phyloP scores from a whole-genome alignment of 2,113 vertebrate genomes.

The Polypterus senegalus region DNA sequence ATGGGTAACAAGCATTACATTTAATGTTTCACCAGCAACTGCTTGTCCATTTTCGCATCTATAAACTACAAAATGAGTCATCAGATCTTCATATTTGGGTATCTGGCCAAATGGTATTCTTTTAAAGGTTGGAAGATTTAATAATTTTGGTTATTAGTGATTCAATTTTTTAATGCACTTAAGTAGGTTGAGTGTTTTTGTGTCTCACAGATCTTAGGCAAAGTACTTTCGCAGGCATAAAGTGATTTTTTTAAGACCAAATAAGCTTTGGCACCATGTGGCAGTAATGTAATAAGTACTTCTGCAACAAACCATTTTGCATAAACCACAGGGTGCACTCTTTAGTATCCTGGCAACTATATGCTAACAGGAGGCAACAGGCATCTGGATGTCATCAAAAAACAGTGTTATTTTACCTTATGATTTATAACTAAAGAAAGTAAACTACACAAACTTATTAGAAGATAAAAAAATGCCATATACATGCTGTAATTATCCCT shows the following conservation, averaged over 20 bases:
- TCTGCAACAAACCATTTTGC: constrained; percentile 17
- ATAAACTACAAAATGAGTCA: no score
- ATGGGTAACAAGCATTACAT: no score
- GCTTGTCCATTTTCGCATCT: no score
- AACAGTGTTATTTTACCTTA: background rate
- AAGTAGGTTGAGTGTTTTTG: constrained; percentile 6
- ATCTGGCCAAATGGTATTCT: constrained; percentile 2
- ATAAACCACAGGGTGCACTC: constrained; percentile 17
- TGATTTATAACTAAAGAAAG: no score
- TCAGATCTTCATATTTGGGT: no score
- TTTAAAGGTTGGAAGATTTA: constrained; percentile 17
- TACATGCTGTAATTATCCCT: no score
- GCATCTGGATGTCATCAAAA: constrained; percentile 41
- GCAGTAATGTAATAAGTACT: constrained; percentile 34
- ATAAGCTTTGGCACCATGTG: constrained; percentile 19
- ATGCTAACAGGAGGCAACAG: constrained; percentile 24
- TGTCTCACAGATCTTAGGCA: constrained; percentile 4
- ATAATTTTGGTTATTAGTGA: constrained; percentile 20
- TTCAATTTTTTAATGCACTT: constrained; percentile 13
- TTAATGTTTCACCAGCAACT: no score
- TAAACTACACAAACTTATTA: no score
- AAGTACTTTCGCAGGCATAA: constrained; percentile 19
- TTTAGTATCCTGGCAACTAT: constrained; percentile 42
- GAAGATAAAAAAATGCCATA: no score
- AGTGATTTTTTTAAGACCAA: constrained; percentile 12